phyloP scores from a whole-genome alignment of 2,888 invertebrate species.

The Fragum fragum region DNA sequence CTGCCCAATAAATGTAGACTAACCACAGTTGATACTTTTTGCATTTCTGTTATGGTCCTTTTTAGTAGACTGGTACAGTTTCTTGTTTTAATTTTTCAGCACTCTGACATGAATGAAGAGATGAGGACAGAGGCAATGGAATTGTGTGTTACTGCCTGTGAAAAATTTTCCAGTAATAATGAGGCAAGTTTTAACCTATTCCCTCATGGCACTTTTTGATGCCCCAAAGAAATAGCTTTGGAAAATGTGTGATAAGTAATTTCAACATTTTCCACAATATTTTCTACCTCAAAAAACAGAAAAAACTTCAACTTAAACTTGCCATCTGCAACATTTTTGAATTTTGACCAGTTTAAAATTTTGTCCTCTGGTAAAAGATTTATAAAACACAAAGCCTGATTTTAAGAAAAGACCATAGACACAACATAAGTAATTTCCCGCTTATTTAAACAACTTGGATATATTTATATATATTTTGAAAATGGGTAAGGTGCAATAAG shows the following conservation, averaged over 20 bases:
- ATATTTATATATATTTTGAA: too few species aligned
- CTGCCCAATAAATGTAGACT: too few species aligned
- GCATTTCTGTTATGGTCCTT: neutral
- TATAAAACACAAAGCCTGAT: too few species aligned
- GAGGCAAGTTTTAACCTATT: slow-evolving; percentile 88
- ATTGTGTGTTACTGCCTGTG: slow-evolving; percentile 96
- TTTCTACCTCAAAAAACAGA: too few species aligned
- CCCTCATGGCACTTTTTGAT: neutral
- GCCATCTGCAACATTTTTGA: too few species aligned
- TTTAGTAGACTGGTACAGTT: neutral
- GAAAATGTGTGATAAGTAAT: neutral
- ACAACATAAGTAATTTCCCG: too few species aligned
- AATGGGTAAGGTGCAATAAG: too few species aligned
- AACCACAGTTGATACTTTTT: neutral
- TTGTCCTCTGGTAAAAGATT: too few species aligned
- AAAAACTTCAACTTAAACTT: too few species aligned
- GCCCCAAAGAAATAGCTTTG: neutral
- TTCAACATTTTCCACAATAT: neutral
- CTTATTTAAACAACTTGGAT: too few species aligned
- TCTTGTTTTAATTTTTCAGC: slow-evolving; percentile 88
- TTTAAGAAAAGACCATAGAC: too few species aligned
- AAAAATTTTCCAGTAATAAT: slow-evolving; percentile 95
- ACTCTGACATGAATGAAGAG: slow-evolving; percentile 97
- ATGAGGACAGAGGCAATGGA: slow-evolving; percentile 96
- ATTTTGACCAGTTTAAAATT: too few species aligned